A percentile compares a stretch with the other conserved stretches of the same genome.
These are phyloP conservation scores for Chinchilla lanigera DNA, from an alignment of 2,113 vertebrate genomes.

Conservation along the genomic window DNA sequence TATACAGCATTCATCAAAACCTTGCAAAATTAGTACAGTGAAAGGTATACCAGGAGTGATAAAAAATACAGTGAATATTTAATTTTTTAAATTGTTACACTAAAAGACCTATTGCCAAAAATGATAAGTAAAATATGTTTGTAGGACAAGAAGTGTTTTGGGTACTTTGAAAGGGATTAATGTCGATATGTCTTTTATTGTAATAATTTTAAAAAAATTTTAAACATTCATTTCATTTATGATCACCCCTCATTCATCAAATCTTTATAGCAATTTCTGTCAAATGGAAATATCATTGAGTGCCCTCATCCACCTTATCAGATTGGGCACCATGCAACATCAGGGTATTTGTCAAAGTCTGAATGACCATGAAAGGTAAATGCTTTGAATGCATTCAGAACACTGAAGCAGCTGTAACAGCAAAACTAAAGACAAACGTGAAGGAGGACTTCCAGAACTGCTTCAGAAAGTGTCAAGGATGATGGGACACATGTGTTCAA, in stretches of 20 bases:
- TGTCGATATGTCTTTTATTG: background rate
- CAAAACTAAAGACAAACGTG: background rate
- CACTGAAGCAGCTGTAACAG: background rate
- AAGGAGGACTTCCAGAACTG: background rate
- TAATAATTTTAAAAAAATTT: background rate
- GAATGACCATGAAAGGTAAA: background rate
- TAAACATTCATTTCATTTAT: background rate
- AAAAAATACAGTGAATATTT: background rate
- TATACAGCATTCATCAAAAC: background rate
- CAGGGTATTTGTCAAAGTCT: background rate
- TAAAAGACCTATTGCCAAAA: background rate
- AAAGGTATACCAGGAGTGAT: background rate
- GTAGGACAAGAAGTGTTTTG: background rate
- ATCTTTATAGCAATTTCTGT: background rate
- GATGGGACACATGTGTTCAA: background rate
- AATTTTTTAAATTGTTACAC: background rate
- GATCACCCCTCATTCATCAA: background rate
- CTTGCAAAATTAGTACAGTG: background rate
- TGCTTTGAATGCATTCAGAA: background rate
- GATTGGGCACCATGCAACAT: background rate
- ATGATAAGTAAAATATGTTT: background rate
- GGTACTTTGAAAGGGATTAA: background rate
- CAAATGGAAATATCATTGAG: background rate
- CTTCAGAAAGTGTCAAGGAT: background rate
- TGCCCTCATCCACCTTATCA: background rate